These are phyloP conservation scores for Sarcophaga peregrina DNA, from an alignment of 1,140 invertebrate genomes.

Conservation along the genomic window DNA sequence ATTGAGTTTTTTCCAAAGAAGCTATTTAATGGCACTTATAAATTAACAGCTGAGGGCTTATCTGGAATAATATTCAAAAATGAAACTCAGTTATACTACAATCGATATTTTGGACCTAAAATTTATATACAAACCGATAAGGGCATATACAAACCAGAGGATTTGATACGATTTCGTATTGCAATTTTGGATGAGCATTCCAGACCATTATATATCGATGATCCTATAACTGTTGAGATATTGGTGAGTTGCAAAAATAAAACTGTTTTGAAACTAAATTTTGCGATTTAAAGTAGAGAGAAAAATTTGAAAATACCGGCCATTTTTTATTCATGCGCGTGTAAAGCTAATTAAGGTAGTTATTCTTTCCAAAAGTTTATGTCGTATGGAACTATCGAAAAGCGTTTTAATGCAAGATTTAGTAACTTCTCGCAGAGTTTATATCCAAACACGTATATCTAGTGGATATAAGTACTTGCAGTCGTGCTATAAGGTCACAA, in stretches of 20 bases:
- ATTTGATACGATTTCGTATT: conserved; percentile 83
- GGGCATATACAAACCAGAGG: conserved; percentile 86
- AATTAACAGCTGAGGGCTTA: conserved; percentile 77
- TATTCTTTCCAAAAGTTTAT: no score
- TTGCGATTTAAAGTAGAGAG: conserved; percentile 52
- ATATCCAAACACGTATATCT: no score
- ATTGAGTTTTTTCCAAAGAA: conserved; percentile 75
- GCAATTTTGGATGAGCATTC: conserved; percentile 81
- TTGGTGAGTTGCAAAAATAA: background rate
- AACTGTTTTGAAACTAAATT: no score
- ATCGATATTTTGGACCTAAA: conserved; percentile 76
- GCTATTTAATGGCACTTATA: conserved; percentile 78
- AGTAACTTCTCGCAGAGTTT: conserved; percentile 73
- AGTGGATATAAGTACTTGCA: no score
- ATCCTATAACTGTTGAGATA: background rate
- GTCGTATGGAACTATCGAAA: no score
- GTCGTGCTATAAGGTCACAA: no score
- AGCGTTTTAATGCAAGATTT: no score
- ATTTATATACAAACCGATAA: conserved; percentile 68
- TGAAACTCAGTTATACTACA: conserved; percentile 69
- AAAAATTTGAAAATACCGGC: conserved; percentile 68
- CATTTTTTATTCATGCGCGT: conserved; percentile 82
- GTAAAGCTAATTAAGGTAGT: no score
- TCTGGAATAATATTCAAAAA: conserved; percentile 82
- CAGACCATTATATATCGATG: conserved; percentile 70